Evolutionary conservation across 2,797 vertebrate species (phyloP).

Genomic region (Enteromius anoplus): DNA sequence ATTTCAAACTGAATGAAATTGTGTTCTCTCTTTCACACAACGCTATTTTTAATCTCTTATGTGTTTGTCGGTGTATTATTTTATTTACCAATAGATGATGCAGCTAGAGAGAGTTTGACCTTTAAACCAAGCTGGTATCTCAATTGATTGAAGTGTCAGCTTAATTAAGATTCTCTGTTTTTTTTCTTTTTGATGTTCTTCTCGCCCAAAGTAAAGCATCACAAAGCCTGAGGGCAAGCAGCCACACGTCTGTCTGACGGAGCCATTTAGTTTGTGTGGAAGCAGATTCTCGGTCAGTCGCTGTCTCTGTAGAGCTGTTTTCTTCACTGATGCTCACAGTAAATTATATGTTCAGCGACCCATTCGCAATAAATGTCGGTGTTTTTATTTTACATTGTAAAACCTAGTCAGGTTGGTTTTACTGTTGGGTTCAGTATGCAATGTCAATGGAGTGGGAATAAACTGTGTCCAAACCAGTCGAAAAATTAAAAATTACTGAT

Average conservation of each 20-base stretch:
- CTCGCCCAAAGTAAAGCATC: conserved; percentile 22
- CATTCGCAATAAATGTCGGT: conserved; percentile 40
- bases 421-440: not conserved
- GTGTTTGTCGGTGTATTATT: not conserved
- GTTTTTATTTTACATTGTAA: conserved; percentile 34
- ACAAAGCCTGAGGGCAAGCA: conserved; percentile 36
- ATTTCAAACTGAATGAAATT: not conserved
- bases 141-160: conserved; percentile 35
- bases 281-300: conserved; percentile 6
- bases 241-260: conserved; percentile 35
- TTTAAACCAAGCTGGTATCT: conserved; percentile 34
- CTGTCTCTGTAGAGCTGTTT: not conserved
- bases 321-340: conserved; percentile 15
- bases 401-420: not conserved
- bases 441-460: not conserved
- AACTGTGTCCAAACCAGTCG: not conserved
- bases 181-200: conserved; percentile 29
- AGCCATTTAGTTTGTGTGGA: conserved; percentile 21
- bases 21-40: not conserved
- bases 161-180: conserved; percentile 18
- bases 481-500: not conserved
- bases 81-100: conserved; percentile 1
- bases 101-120: conserved; percentile 27
- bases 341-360: conserved; percentile 33
- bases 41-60: not conserved